Percentiles rank a stretch among this genome's conserved stretches.
Conservation (phyloP, 2,888 invertebrate species). For the Apantesis nais region DNA sequence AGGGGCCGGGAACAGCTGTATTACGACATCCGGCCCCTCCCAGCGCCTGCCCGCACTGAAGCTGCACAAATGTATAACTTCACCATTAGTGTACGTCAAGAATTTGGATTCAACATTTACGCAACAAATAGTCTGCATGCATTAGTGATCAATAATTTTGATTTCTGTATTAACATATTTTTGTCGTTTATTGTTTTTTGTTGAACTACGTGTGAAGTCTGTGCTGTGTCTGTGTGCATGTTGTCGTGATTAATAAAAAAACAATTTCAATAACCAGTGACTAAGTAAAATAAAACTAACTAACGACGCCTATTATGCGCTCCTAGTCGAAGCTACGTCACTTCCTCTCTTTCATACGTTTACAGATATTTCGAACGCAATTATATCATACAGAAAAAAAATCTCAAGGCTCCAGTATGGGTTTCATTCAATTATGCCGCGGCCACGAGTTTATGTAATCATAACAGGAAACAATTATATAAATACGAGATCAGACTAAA, state of each 20-base stretch:
- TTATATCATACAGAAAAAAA: not conserved
- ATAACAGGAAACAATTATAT: conserved; percentile 5
- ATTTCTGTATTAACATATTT: not conserved
- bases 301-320: not conserved
- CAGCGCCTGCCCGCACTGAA: too few species aligned
- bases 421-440: conserved; percentile 4
- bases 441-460: conserved; percentile 5
- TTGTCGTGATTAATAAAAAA: not conserved
- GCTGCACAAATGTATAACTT: too few species aligned
- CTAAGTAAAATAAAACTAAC: not conserved
- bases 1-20: too few species aligned
- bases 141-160: too few species aligned
- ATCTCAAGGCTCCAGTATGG: conserved; percentile 3
- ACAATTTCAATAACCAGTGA: not conserved
- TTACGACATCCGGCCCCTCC: too few species aligned
- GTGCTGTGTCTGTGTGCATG: too few species aligned
- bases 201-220: not conserved
- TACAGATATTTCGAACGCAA: not conserved
- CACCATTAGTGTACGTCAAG: too few species aligned
- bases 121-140: too few species aligned
- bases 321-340: not conserved
- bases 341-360: not conserved
- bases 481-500: conserved; percentile 6
- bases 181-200: not conserved
- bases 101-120: too few species aligned